Evolutionary conservation across 2,888 invertebrate genomes (phyloP), one percentile per base, ranked within the genome.

Genomic region (Andrena haemorrhoa): DNA sequence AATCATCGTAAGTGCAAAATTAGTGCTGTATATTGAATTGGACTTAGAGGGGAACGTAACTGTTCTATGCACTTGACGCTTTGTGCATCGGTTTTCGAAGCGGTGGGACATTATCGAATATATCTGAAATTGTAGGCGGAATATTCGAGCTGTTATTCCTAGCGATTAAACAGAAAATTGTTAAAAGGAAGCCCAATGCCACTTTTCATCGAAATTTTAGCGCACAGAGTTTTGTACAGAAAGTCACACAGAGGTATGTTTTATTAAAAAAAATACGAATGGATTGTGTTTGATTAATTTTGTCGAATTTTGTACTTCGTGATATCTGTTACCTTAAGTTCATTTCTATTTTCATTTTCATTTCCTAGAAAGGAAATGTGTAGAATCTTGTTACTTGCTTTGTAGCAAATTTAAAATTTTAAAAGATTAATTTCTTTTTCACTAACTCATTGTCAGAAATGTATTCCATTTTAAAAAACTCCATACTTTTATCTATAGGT

Each of bases 181-280:
- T 35, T 61, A 20, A 61, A 61, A 20, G 20, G 20, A 20, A 33
- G n/a, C 56, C 56, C 41, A 58, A 61, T 20, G 7, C 33, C 31
- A 60, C 60, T 20, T 26, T 56, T 56, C 23, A 56, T 20, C 23
- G 20, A 12, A 26, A 23, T 56, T 56, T 56, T 33, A 10, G n/a
- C 33, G 33, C 61, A 20, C 60, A n/a, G n/a, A 33, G 20, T 61
- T 61, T 61, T 61, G 61, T 61, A 60, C 60, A 60, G 60, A 61
- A 61, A 35, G 10, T 33, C 33, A 10, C 31, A 20, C 20, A 35
- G 33, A 31, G 33, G 20, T 61, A 35, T 35, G 61, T 61, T 33
- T 35, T 61, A 61, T 33, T 61, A 61, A 60, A 35, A 20, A 35
- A 5, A 20, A 58, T 61, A 61, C 20, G 20, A 1, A 61, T 20